phyloP scores from a whole-genome alignment of 53 echinoderm and acorn worm species.

The Stichopus horrens region DNA sequence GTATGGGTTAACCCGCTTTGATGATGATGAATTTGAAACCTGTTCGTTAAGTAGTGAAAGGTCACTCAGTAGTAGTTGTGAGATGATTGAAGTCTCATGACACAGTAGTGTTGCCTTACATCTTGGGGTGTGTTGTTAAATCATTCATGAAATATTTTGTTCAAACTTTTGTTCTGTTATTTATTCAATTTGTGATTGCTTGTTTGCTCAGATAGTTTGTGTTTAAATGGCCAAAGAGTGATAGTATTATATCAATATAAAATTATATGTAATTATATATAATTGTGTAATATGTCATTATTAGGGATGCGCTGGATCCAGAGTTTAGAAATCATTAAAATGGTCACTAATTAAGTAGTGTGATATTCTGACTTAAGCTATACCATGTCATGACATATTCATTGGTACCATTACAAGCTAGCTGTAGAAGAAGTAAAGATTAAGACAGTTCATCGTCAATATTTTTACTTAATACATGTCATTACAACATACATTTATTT shows the following conservation, averaged over 20 bases:
- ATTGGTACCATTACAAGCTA: too few species aligned
- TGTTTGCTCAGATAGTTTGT: constrained; percentile 13
- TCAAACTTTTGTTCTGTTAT: neutral
- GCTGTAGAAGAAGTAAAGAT: too few species aligned
- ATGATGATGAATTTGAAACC: constrained; percentile 88
- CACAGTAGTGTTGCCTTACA: constrained; percentile 24
- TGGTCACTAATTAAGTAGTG: too few species aligned
- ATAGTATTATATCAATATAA: neutral
- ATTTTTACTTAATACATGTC: too few species aligned
- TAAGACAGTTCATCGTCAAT: too few species aligned
- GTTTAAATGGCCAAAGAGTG: constrained; percentile 37
- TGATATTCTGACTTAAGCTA: too few species aligned
- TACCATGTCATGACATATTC: too few species aligned
- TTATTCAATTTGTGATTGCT: constrained; percentile 15
- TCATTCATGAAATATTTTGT: constrained; percentile 30
- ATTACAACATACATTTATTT: too few species aligned
- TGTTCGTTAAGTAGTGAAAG: constrained; percentile 92
- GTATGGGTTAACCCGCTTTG: constrained; percentile 65
- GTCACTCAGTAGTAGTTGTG: constrained; percentile 94
- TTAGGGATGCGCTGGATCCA: too few species aligned
- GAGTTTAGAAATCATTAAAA: too few species aligned
- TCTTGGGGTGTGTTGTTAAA: constrained; percentile 15
- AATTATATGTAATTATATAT: too few species aligned
- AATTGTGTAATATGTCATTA: too few species aligned
- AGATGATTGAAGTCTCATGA: constrained; percentile 99